A percentile compares a stretch with the other conserved stretches of the same genome.
Conservation (phyloP, 2,888 invertebrate genomes). For the Punctoribates punctum region DNA sequence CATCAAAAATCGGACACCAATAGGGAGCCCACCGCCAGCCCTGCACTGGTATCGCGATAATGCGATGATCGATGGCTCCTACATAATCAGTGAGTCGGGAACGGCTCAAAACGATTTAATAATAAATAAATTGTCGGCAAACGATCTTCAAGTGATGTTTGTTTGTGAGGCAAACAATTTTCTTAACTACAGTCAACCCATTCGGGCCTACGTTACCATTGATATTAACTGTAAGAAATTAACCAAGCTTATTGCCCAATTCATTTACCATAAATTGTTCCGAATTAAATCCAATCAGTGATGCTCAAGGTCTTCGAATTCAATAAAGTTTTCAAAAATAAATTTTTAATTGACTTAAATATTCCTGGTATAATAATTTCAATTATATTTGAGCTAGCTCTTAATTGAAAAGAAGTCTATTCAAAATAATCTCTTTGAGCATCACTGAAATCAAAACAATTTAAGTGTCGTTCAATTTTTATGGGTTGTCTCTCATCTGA, state of each 20-base stretch:
- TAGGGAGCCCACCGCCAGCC: conserved; percentile 40
- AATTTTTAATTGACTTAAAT: too few relatives aligned
- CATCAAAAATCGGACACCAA: background rate
- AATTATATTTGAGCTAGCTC: too few relatives aligned
- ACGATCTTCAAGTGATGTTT: conserved; percentile 34
- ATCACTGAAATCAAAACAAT: too few relatives aligned
- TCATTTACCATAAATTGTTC: background rate
- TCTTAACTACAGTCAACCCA: conserved; percentile 30
- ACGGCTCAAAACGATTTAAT: conserved; percentile 35
- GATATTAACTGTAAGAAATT: conserved; percentile 39
- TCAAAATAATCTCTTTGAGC: too few relatives aligned
- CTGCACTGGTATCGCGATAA: conserved; percentile 39
- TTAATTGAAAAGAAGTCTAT: too few relatives aligned
- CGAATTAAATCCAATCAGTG: background rate
- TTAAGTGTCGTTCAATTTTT: background rate
- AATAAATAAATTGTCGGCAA: conserved; percentile 40
- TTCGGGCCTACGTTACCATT: conserved; percentile 34
- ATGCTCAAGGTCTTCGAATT: background rate
- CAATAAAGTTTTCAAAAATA: too few relatives aligned
- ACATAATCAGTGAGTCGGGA: conserved; percentile 35
- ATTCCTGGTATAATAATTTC: too few relatives aligned
- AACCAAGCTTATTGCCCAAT: background rate
- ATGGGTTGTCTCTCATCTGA: background rate
- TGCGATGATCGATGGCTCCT: conserved; percentile 38
- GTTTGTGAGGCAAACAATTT: conserved; percentile 41